Conservation (phyloP, 2,888 invertebrate species). For the Mesorhabditis belari region DNA sequence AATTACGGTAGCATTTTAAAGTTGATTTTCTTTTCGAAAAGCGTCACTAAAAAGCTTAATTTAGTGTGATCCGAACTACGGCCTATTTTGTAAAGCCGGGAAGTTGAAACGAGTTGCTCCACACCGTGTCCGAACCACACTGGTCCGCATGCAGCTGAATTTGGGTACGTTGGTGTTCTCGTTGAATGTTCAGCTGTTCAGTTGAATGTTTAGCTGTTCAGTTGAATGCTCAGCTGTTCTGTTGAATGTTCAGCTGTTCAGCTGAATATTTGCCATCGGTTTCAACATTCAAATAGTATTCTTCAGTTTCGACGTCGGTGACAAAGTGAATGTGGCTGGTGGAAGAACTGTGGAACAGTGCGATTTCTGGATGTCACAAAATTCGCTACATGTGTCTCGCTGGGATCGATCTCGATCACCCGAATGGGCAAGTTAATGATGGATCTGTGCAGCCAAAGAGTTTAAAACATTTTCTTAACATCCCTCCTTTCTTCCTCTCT, state of each 20-base stretch:
- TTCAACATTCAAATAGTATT: conserved; percentile 64
- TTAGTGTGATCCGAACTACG: conserved; percentile 18
- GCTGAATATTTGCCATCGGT: conserved; percentile 61
- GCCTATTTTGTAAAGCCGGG: conserved; percentile 22
- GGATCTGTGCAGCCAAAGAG: conserved; percentile 78
- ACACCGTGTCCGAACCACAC: too few relatives aligned
- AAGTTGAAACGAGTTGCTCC: conserved; percentile 14
- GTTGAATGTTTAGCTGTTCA: too few relatives aligned
- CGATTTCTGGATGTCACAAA: conserved; percentile 56
- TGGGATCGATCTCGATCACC: conserved; percentile 87
- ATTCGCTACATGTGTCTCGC: conserved; percentile 82
- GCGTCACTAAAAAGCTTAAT: not conserved
- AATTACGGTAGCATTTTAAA: too few relatives aligned
- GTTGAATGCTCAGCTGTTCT: too few relatives aligned
- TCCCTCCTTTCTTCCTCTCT: too few relatives aligned
- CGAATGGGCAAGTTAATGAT: conserved; percentile 87
- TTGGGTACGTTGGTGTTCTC: conserved; percentile 69
- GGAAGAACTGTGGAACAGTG: conserved; percentile 59
- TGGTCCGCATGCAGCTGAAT: conserved; percentile 11
- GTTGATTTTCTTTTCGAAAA: too few relatives aligned
- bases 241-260: too few relatives aligned
- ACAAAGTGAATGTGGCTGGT: conserved; percentile 34
- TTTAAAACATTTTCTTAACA: not conserved
- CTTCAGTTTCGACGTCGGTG: conserved; percentile 33
- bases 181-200: conserved; percentile 89